These are phyloP conservation scores for Riparia riparia DNA, from an alignment of 2,113 vertebrate species.

Conservation along the genomic window DNA sequence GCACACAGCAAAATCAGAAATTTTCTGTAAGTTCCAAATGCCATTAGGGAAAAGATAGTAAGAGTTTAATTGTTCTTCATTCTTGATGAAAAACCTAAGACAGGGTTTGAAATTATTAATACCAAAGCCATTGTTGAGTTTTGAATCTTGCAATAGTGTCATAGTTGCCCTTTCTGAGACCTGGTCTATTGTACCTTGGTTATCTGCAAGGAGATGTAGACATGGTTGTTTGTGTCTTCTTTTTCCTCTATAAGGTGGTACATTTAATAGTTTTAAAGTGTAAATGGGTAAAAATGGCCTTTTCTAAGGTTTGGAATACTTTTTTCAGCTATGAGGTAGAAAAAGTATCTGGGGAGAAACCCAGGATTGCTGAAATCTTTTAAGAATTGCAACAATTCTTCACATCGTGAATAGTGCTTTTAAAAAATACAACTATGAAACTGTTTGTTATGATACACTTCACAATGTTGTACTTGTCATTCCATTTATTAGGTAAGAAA, in stretches of 20 bases:
- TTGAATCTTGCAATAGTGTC: background rate
- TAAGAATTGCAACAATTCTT: background rate
- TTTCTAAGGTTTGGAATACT: background rate
- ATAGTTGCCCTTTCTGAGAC: constrained; percentile 19
- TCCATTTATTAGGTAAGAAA: background rate
- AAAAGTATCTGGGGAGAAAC: background rate
- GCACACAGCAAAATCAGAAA: background rate
- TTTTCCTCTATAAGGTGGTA: background rate
- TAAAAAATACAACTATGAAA: background rate
- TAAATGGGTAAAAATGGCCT: background rate
- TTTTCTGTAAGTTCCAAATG: background rate
- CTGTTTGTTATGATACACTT: background rate
- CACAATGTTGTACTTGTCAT: background rate
- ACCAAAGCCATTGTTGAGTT: background rate
- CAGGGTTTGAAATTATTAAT: background rate
- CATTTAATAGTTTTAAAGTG: background rate
- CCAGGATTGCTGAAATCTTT: background rate
- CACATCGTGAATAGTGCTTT: background rate
- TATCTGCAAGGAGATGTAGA: constrained; percentile 22
- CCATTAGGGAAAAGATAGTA: background rate
- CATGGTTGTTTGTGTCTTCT: background rate
- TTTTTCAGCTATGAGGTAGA: background rate
- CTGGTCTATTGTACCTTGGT: background rate
- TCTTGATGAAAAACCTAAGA: background rate
- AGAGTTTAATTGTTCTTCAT: background rate